Percentiles rank a stretch among this genome's conserved stretches.
These are phyloP conservation scores for Megaceryle maxima DNA, from an alignment of 2,113 vertebrate species.

Conservation along the genomic window DNA sequence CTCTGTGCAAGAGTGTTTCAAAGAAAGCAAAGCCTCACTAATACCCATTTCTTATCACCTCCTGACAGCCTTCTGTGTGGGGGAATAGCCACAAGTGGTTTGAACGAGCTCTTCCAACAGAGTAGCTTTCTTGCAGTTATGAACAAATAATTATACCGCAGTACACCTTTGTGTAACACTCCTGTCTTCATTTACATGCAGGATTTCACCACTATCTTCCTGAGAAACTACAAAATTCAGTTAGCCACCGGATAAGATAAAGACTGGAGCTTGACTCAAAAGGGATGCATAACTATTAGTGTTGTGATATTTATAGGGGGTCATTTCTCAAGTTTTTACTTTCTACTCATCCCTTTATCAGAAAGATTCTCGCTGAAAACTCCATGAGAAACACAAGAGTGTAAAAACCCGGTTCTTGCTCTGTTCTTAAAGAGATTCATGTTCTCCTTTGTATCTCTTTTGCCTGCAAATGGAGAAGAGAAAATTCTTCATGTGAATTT, in stretches of 20 bases:
- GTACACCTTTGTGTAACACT: slow-evolving; percentile 19
- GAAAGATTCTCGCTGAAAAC: neutral
- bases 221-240: slow-evolving; percentile 7
- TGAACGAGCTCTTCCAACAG: neutral
- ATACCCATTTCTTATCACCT: slow-evolving; percentile 8
- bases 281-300: neutral
- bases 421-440: neutral
- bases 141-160: neutral
- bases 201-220: slow-evolving; percentile 22
- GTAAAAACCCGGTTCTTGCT: neutral
- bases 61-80: neutral
- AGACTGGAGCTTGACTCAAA: neutral
- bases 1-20: neutral
- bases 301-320: neutral
- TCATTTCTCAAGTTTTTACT: neutral
- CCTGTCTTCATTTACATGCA: neutral
- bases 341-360: neutral
- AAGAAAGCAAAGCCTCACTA: neutral
- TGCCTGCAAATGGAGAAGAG: slow-evolving; percentile 52
- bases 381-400: neutral
- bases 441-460: neutral
- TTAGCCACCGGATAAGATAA: neutral
- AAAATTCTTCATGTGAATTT: neutral
- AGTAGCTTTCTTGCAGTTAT: neutral
- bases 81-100: slow-evolving; percentile 8